Percentiles rank a stretch among this genome's conserved stretches.
Conservation (phyloP, 2,797 vertebrate species). For the Acanthurus tractus region DNA sequence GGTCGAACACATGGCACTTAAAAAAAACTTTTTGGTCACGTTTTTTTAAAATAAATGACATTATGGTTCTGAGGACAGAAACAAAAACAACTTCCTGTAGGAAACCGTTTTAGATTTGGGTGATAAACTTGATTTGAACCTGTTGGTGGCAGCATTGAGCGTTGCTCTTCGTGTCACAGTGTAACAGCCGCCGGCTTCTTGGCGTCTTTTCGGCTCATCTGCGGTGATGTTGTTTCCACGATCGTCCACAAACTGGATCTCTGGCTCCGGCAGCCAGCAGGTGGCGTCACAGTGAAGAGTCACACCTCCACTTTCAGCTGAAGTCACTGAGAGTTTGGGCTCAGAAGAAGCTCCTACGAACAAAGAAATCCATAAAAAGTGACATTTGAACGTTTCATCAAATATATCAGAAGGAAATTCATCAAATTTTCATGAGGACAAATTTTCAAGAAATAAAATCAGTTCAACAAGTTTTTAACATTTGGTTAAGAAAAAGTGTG, state of each 20-base stretch:
- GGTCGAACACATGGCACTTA: not conserved
- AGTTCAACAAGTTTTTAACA: not conserved
- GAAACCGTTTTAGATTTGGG: not conserved
- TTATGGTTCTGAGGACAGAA: not conserved
- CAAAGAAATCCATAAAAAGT: not conserved
- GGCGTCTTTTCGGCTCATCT: fast-evolving
- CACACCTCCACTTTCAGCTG: fast-evolving
- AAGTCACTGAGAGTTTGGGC: not conserved
- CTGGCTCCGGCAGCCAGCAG: constrained; percentile 17
- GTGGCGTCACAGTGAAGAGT: constrained; percentile 33
- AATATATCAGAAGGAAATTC: not conserved
- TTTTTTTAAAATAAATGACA: not conserved
- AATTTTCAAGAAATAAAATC: not conserved
- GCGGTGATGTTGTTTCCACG: not conserved
- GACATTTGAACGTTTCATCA: not conserved
- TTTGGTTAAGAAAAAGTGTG: not conserved
- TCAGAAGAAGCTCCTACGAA: constrained; percentile 1
- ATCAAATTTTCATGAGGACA: not conserved
- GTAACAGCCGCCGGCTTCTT: fast-evolving
- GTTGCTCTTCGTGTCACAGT: not conserved
- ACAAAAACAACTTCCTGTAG: not conserved
- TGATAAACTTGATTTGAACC: constrained; percentile 1
- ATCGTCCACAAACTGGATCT: constrained; percentile 26
- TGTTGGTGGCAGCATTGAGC: not conserved
- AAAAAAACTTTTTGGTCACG: not conserved